Base-by-base conservation (phyloP, 2,113 vertebrate species). In the Prinia subflava region DNA sequence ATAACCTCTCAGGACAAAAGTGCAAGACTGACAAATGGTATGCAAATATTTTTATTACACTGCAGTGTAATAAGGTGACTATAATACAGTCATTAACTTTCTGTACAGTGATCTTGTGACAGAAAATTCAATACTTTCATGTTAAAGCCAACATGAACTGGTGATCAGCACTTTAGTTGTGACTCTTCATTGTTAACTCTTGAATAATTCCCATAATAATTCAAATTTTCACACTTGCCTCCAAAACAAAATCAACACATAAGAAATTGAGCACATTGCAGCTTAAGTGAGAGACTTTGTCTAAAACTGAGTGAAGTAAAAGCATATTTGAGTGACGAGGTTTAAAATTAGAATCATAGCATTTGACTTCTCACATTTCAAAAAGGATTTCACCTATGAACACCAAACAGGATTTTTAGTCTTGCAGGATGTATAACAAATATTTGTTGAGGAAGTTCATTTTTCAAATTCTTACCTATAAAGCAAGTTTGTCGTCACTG, bases 301-400 rank as follows among this genome's bases (percentile, higher is more conserved):
- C 35, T 73, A 49, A 91, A 92, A 81, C 55, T 46, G 24, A 86
- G 50, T 10, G 35, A 83, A 94, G 35, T 41, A 57, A 77, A 96
- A 83, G 30, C n/a, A 20, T 46, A 63, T 67, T 77, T 85, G 68
- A 90, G 50, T 13, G 22, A 44, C 0, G 1, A 67, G 22, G 42
- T 70, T 87, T 96, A 91, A 94, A 95, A 92, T 92, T 90, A 95
- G 90, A 90, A 93, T 47, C 47, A 39, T 10, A 90, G 25, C 52
- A 90, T 90, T 80, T 96, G 84, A 90, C 94, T 95, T 97, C 47
- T 95, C 87, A 93, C 71, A 95, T 95, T 95, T 96, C 87, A 5
- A 0, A 83, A 83, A 80, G 82, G 90, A 92, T 93, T 92, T 96
- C 79, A 93, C 67, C 63, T 88, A 33, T 7, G 42, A 96, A 95